Conservation (phyloP, 2,888 invertebrate genomes). For the Clistopyga incitator region DNA sequence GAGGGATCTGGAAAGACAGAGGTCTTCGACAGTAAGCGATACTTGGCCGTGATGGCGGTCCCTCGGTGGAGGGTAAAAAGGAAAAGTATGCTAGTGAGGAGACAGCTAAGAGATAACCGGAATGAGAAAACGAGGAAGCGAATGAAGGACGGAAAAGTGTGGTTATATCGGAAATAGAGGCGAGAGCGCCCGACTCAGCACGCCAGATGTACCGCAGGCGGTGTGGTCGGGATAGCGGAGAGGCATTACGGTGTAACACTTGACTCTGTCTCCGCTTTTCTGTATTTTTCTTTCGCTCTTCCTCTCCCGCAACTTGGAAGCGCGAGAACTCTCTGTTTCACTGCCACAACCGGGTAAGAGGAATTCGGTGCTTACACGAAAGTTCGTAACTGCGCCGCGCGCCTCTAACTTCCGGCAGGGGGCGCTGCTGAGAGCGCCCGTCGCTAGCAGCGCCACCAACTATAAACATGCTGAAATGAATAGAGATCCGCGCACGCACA, state of each 20-base stretch:
- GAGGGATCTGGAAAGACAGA: conserved; percentile 44
- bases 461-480: conserved; percentile 41
- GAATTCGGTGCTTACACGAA: conserved; percentile 55
- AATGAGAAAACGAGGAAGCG: conserved; percentile 50
- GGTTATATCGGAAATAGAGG: conserved; percentile 67
- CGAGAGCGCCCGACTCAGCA: conserved; percentile 71
- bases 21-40: conserved; percentile 41
- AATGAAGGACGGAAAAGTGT: conserved; percentile 54
- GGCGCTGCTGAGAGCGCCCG: background rate
- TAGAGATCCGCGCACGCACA: conserved; percentile 42
- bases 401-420: background rate
- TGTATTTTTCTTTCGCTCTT: conserved; percentile 31
- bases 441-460: background rate
- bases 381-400: conserved; percentile 28
- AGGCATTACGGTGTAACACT: conserved; percentile 71
- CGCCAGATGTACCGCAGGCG: conserved; percentile 76
- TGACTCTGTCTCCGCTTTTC: conserved; percentile 57
- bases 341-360: conserved; percentile 33
- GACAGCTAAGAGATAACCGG: conserved; percentile 27
- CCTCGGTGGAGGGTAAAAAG: conserved; percentile 20
- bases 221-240: conserved; percentile 65
- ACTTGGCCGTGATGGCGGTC: conserved; percentile 1
- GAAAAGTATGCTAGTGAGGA: conserved; percentile 46
- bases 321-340: conserved; percentile 21
- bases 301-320: conserved; percentile 9